Conservation (phyloP, 1,140 invertebrate species). For the Paracyclopina nana region DNA sequence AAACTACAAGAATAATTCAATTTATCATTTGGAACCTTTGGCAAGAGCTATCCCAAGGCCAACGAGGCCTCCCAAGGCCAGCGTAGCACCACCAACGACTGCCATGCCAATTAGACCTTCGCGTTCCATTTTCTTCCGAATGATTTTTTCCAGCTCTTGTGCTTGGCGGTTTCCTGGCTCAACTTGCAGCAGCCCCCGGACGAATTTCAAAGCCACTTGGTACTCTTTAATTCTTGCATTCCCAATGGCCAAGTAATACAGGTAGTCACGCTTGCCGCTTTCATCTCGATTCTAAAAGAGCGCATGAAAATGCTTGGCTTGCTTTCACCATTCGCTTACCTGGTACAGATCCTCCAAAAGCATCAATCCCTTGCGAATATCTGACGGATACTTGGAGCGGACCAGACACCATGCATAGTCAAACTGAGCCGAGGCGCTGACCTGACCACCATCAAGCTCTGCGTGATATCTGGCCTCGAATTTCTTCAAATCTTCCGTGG, state of each 20-base stretch:
- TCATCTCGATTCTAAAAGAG: constrained; percentile 7
- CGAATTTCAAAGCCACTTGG: constrained; percentile 5
- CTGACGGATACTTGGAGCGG: neutral
- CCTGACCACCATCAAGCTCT: neutral
- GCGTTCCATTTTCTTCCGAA: constrained; percentile 13
- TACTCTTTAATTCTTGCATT: constrained; percentile 14
- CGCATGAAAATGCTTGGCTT: no score
- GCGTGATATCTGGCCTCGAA: constrained; percentile 13
- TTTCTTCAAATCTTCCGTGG: constrained; percentile 15
- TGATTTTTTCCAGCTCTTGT: neutral
- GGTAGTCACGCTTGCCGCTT: constrained; percentile 6
- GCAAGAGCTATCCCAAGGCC: constrained; percentile 11
- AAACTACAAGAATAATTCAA: no score
- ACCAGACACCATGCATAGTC: constrained; percentile 17
- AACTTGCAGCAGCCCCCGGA: constrained; percentile 7
- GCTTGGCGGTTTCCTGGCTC: constrained; percentile 13
- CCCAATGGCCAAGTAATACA: constrained; percentile 16
- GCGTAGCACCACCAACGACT: constrained; percentile 5
- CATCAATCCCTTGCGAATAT: constrained; percentile 7
- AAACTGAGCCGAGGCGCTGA: constrained; percentile 1
- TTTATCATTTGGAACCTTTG: no score
- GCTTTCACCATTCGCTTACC: no score
- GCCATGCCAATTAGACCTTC: constrained; percentile 10
- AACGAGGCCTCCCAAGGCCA: constrained; percentile 14
- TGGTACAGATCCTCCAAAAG: constrained; percentile 5